phyloP scores from a whole-genome alignment of 2,113 vertebrate genomes.

The Corydoras maculifer region DNA sequence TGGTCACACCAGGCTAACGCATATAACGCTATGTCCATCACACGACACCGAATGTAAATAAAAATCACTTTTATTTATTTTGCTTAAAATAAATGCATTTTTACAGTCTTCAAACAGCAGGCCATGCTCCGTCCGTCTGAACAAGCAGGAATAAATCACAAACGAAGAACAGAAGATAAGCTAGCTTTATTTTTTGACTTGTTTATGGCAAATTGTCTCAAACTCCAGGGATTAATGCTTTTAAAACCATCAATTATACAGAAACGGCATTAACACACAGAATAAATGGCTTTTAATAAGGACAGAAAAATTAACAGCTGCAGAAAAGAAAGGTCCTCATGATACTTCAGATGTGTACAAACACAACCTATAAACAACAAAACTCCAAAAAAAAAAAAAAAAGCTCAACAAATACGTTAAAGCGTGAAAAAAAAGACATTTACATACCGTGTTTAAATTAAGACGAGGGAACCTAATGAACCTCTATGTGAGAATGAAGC shows the following conservation, averaged over 20 bases:
- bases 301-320: slow-evolving; percentile 1
- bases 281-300: neutral
- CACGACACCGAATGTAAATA: slow-evolving; percentile 57
- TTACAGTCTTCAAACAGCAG: slow-evolving; percentile 70
- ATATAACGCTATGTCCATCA: neutral
- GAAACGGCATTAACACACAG: neutral
- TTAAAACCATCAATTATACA: slow-evolving; percentile 43
- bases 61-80: slow-evolving; percentile 71
- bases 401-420: slow-evolving; percentile 1
- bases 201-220: slow-evolving; percentile 54
- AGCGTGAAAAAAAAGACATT: slow-evolving; percentile 24
- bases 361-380: slow-evolving; percentile 1
- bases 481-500: slow-evolving; percentile 40
- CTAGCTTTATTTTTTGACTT: slow-evolving; percentile 46
- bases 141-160: slow-evolving; percentile 38
- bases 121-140: slow-evolving; percentile 61
- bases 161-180: slow-evolving; percentile 24
- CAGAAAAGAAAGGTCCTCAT: neutral
- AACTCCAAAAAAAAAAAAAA: neutral
- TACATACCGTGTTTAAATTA: slow-evolving; percentile 35
- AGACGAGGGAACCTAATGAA: slow-evolving; percentile 25
- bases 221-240: slow-evolving; percentile 51
- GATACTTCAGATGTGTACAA: slow-evolving; percentile 1
- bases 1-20: neutral
- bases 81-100: slow-evolving; percentile 77